Conservation (phyloP, 1,140 invertebrate species). For the Apis laboriosa region DNA sequence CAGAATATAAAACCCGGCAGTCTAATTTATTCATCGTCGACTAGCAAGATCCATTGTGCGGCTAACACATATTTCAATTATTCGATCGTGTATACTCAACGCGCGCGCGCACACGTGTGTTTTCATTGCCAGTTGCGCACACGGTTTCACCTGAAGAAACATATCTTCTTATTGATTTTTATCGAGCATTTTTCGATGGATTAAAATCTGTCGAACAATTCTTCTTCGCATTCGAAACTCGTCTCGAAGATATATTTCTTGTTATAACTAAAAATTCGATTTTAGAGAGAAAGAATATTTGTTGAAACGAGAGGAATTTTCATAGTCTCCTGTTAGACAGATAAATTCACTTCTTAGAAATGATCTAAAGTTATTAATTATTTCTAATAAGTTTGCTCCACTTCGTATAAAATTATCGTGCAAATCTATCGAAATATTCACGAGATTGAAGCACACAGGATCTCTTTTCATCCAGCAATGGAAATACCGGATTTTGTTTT, state of each 20-base stretch:
- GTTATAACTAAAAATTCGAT: too few relatives aligned
- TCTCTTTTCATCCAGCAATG: neutral
- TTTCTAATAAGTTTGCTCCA: too few relatives aligned
- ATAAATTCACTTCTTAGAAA: too few relatives aligned
- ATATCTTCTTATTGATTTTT: conserved; percentile 1
- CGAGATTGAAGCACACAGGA: neutral
- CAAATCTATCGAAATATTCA: neutral
- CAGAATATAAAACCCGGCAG: neutral
- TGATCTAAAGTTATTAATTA: too few relatives aligned
- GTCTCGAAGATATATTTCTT: too few relatives aligned
- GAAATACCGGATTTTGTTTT: neutral
- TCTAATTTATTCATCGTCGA: neutral
- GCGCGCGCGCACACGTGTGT: conserved; percentile 8
- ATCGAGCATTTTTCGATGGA: too few relatives aligned
- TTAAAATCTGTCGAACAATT: too few relatives aligned
- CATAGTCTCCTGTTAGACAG: neutral
- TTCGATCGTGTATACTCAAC: conserved; percentile 2
- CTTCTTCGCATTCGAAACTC: too few relatives aligned
- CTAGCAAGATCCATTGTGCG: conserved; percentile 31
- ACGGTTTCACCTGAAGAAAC: conserved; percentile 63
- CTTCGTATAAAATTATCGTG: too few relatives aligned
- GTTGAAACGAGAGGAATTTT: neutral
- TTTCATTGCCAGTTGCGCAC: conserved; percentile 59
- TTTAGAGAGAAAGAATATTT: too few relatives aligned
- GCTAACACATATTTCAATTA: conserved; percentile 62